Evolutionary conservation across 2,888 invertebrate species (phyloP).

Genomic region (Zeuzera pyrina): DNA sequence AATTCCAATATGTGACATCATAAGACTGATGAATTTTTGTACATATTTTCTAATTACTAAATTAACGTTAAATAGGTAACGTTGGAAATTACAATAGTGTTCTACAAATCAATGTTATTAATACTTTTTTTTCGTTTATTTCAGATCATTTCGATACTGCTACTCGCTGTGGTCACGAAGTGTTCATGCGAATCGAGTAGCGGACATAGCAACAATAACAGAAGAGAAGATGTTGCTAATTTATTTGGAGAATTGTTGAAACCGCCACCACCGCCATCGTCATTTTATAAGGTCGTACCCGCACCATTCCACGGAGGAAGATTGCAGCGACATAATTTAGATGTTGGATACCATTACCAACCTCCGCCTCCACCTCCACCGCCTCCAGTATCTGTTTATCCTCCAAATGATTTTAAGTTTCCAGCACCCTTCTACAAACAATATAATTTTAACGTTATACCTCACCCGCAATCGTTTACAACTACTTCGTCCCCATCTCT

Average conservation of each 20-base stretch:
- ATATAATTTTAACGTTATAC: conserved; percentile 61
- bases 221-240: conserved; percentile 31
- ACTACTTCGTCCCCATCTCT: conserved; percentile 64
- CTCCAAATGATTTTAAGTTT: conserved; percentile 47
- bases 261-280: conserved; percentile 55
- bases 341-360: conserved; percentile 45
- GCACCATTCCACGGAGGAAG: conserved; percentile 54
- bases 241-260: conserved; percentile 52
- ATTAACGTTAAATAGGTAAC: conserved; percentile 21
- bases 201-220: conserved; percentile 30
- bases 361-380: conserved; percentile 35
- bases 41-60: conserved; percentile 60
- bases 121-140: conserved; percentile 22
- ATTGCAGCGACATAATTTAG: conserved; percentile 44
- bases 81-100: neutral
- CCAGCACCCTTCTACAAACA: conserved; percentile 63
- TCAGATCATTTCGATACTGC: conserved; percentile 48
- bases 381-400: conserved; percentile 20
- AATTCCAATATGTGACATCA: conserved; percentile 48
- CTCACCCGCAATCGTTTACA: conserved; percentile 54
- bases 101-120: neutral
- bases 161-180: conserved; percentile 34
- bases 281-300: conserved; percentile 37
- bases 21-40: conserved; percentile 61
- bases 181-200: conserved; percentile 38